Conservation (phyloP, 2,888 invertebrate genomes). For the Drosophila kuntzei region DNA sequence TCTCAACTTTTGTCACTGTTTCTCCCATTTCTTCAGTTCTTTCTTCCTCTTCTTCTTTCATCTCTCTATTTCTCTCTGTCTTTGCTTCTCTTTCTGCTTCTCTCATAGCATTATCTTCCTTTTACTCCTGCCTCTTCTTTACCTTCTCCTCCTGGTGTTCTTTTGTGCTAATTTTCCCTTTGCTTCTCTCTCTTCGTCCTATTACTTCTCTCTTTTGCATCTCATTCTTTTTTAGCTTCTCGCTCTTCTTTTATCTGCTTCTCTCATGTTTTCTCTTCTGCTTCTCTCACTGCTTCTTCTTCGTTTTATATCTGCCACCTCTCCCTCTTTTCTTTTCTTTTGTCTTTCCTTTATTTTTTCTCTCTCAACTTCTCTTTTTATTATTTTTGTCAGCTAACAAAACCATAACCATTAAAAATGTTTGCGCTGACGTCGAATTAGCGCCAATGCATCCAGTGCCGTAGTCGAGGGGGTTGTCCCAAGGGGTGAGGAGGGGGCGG, state of each 20-base stretch:
- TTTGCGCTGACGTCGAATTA: slow-evolving; percentile 72
- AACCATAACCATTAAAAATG: slow-evolving; percentile 60
- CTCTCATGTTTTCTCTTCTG: not conserved
- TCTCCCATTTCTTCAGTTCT: no score
- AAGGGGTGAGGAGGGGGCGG: not conserved
- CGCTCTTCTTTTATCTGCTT: not conserved
- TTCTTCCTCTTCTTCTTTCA: no score
- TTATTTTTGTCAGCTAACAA: not conserved
- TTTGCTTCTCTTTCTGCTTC: no score
- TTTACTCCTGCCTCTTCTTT: no score
- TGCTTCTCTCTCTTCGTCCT: no score
- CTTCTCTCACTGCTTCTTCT: not conserved
- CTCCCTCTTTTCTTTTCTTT: not conserved
- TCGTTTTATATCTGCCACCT: no score
- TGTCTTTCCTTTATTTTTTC: not conserved
- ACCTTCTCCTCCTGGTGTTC: no score
- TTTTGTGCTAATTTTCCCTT: not conserved
- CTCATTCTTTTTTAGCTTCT: not conserved
- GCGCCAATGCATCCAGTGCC: slow-evolving; percentile 26
- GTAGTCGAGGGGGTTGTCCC: not conserved
- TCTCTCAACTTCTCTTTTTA: not conserved
- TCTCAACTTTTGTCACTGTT: no score
- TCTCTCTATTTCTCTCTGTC: no score
- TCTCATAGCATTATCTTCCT: no score
- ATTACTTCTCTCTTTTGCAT: not conserved